These are phyloP conservation scores for Melanerpes aurifrons DNA, from an alignment of 2,113 vertebrate genomes.

Conservation along the genomic window DNA sequence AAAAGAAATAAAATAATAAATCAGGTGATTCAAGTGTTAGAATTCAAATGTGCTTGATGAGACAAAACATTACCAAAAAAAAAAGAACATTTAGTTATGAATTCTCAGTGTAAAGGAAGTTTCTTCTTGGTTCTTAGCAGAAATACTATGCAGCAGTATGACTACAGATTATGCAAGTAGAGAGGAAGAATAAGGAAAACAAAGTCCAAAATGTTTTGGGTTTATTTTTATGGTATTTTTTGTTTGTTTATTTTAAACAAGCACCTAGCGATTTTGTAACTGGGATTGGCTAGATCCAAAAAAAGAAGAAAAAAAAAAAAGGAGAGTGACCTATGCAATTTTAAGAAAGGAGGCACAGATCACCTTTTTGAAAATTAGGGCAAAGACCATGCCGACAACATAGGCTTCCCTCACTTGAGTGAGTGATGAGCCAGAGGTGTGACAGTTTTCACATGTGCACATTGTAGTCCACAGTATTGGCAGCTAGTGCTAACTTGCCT, in stretches of 20 bases:
- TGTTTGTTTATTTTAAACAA: background rate
- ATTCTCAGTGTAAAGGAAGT: background rate
- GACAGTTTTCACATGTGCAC: background rate
- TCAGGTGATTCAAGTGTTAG: background rate
- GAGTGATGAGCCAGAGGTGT: background rate
- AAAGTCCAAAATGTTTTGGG: background rate
- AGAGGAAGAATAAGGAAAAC: background rate
- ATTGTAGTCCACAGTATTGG: background rate
- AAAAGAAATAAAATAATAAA: background rate
- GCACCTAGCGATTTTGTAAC: background rate
- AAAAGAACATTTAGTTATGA: background rate
- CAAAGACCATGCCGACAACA: background rate
- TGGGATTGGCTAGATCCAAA: background rate
- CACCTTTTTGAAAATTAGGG: background rate
- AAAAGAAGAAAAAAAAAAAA: too few relatives aligned
- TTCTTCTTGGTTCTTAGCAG: background rate
- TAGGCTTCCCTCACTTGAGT: background rate
- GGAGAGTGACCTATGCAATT: background rate
- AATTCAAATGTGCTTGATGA: conserved; percentile 26
- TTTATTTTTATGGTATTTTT: background rate
- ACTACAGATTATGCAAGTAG: background rate
- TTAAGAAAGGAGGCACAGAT: background rate
- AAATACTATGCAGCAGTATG: background rate
- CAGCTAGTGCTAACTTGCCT: background rate
- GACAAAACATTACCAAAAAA: background rate